A percentile compares a stretch with the other conserved stretches of the same genome.
Evolutionary conservation across 2,888 invertebrate species (phyloP).

Genomic region (Drosophila dives): DNA sequence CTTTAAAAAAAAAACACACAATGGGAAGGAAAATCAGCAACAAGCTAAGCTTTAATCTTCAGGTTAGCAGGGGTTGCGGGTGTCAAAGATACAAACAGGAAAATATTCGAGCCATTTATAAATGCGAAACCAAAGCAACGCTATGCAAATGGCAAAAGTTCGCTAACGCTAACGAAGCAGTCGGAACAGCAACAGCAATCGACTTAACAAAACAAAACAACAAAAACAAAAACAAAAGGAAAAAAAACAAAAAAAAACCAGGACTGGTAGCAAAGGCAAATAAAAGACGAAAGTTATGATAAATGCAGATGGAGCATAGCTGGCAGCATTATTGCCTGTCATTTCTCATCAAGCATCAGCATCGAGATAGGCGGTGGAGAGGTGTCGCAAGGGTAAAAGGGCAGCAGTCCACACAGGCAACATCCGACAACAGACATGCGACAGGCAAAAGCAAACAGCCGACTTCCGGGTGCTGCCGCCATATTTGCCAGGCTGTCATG

Average conservation of each 20-base stretch:
- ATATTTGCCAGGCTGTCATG: conserved; percentile 66
- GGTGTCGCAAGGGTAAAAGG: not conserved
- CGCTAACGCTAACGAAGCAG: conserved; percentile 52
- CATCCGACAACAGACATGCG: conserved; percentile 22
- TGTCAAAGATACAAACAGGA: conserved; percentile 12
- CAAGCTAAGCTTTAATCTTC: conserved; percentile 38
- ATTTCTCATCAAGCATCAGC: conserved; percentile 74
- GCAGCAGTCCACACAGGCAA: conserved; percentile 38
- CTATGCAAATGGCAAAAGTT: conserved; percentile 41
- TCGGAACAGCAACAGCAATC: conserved; percentile 28
- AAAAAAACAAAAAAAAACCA: conserved; percentile 5
- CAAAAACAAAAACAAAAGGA: conserved; percentile 19
- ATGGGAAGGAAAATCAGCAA: conserved; percentile 15
- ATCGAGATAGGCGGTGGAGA: conserved; percentile 3
- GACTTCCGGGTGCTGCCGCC: conserved; percentile 77
- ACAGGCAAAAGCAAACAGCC: conserved; percentile 53
- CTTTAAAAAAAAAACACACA: not conserved
- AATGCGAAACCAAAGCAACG: conserved; percentile 63
- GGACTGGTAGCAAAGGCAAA: conserved; percentile 56
- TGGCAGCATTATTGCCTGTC: conserved; percentile 76
- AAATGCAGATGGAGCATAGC: conserved; percentile 79
- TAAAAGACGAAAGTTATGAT: conserved; percentile 76
- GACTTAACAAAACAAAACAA: conserved; percentile 28
- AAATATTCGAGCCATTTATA: conserved; percentile 27
- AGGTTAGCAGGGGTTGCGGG: conserved; percentile 16